phyloP scores from a whole-genome alignment of 2,797 vertebrate genomes.

The Oreonectes daqikongensis region DNA sequence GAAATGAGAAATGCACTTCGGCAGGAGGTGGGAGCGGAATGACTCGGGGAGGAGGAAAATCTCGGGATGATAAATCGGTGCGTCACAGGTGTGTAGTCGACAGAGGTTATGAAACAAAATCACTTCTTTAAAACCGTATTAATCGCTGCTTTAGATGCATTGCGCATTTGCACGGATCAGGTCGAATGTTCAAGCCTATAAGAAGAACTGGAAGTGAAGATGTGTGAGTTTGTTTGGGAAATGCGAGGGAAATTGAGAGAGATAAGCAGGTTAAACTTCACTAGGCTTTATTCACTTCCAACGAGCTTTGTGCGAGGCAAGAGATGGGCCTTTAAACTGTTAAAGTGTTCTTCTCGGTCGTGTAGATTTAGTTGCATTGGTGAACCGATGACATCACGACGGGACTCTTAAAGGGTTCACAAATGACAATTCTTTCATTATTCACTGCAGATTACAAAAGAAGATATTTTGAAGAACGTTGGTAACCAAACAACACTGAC shows the following conservation, averaged over 20 bases:
- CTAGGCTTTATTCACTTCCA: background rate
- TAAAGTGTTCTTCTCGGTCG: too few relatives aligned
- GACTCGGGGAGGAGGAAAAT: constrained; percentile 2
- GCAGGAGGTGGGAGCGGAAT: constrained; percentile 16
- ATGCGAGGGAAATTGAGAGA: background rate
- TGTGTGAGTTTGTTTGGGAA: background rate
- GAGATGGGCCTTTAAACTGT: too few relatives aligned
- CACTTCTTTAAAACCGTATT: background rate
- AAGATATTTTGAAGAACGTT: too few relatives aligned
- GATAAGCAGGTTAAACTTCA: constrained; percentile 10
- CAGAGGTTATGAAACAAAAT: background rate
- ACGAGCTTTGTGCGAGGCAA: too few relatives aligned
- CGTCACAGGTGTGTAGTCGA: constrained; percentile 7
- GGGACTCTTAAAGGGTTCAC: background rate
- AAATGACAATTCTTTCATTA: too few relatives aligned
- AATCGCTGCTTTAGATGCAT: background rate
- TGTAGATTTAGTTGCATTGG: background rate
- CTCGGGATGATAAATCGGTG: background rate
- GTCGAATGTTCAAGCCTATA: constrained; percentile 10
- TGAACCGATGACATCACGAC: background rate
- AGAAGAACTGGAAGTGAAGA: constrained; percentile 1
- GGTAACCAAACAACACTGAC: too few relatives aligned
- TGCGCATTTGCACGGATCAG: background rate
- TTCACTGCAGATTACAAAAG: too few relatives aligned
- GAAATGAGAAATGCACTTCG: constrained; percentile 22